Percentiles rank a stretch among this genome's conserved stretches.
Evolutionary conservation across 2,888 invertebrate species (phyloP).

Genomic region (Brachycybe producta): DNA sequence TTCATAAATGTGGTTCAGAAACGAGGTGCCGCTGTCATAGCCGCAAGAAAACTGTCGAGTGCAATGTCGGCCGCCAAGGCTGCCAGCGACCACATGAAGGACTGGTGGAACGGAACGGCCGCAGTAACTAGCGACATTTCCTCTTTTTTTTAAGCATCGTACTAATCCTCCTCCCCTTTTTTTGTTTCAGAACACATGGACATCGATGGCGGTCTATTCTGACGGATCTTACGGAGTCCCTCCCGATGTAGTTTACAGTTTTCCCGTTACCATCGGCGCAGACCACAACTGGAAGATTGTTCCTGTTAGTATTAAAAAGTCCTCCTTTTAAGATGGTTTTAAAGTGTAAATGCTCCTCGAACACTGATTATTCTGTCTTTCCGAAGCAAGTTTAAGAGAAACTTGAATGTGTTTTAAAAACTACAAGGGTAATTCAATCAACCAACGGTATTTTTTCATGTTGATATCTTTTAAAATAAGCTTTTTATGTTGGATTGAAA

Average conservation of each 20-base stretch:
- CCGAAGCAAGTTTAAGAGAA: too few relatives aligned
- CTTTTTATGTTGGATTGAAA: too few relatives aligned
- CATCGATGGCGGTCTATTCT: constrained; percentile 93
- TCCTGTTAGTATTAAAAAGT: constrained; percentile 27
- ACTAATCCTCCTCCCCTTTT: background rate
- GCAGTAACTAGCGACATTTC: constrained; percentile 18
- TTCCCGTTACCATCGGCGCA: constrained; percentile 69
- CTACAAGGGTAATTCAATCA: too few relatives aligned
- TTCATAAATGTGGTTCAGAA: constrained; percentile 91
- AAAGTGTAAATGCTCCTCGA: background rate
- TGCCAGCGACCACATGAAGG: constrained; percentile 92
- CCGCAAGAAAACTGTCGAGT: constrained; percentile 93
- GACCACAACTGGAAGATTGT: constrained; percentile 78
- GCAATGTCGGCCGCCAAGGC: constrained; percentile 99
- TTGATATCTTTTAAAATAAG: too few relatives aligned
- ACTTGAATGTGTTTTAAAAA: too few relatives aligned
- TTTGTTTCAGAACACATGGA: constrained; percentile 44
- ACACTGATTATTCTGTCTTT: background rate
- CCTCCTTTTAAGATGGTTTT: constrained; percentile 25
- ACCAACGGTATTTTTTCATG: too few relatives aligned
- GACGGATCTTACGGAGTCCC: constrained; percentile 90
- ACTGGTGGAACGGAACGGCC: constrained; percentile 84
- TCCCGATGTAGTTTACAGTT: constrained; percentile 83
- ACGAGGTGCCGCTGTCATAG: constrained; percentile 93
- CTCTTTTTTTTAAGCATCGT: background rate